Evolutionary conservation across 2,797 vertebrate species (phyloP).

Genomic region (Anguilla megastoma): DNA sequence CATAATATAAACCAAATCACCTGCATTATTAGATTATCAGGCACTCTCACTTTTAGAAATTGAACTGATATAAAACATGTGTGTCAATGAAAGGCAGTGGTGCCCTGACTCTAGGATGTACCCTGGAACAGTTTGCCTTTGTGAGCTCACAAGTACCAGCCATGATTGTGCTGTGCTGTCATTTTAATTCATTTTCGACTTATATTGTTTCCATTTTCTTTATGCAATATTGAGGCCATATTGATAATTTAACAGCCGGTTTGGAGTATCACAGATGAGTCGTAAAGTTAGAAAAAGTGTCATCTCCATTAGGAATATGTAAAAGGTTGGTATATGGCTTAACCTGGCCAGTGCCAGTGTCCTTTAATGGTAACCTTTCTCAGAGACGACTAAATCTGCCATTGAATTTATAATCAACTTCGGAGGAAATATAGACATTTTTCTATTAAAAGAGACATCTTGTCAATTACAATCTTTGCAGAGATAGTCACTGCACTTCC

Average conservation of each 20-base stretch:
- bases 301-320: slow-evolving; percentile 58
- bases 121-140: neutral
- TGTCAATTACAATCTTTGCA: slow-evolving; percentile 81
- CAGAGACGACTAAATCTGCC: slow-evolving; percentile 61
- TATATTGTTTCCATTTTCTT: slow-evolving; percentile 24
- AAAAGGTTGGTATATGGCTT: slow-evolving; percentile 59
- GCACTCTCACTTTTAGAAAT: slow-evolving; percentile 56
- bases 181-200: slow-evolving; percentile 21
- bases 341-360: slow-evolving; percentile 72
- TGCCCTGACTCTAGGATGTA: slow-evolving; percentile 25
- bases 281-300: neutral
- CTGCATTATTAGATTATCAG: slow-evolving; percentile 55
- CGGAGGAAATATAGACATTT: slow-evolving; percentile 77
- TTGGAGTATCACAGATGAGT: neutral
- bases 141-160: neutral
- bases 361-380: slow-evolving; percentile 69
- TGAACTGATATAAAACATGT: slow-evolving; percentile 57
- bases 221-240: neutral
- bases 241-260: slow-evolving; percentile 16
- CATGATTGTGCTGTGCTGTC: neutral
- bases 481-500: slow-evolving; percentile 79
- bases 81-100: slow-evolving; percentile 38
- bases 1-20: slow-evolving; percentile 58
- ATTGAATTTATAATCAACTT: slow-evolving; percentile 80
- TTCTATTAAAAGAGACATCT: slow-evolving; percentile 83